Percentiles rank a stretch among this genome's conserved stretches.
Evolutionary conservation across 2,797 vertebrate genomes (phyloP).

Genomic region (Basileuterus tristriatus): DNA sequence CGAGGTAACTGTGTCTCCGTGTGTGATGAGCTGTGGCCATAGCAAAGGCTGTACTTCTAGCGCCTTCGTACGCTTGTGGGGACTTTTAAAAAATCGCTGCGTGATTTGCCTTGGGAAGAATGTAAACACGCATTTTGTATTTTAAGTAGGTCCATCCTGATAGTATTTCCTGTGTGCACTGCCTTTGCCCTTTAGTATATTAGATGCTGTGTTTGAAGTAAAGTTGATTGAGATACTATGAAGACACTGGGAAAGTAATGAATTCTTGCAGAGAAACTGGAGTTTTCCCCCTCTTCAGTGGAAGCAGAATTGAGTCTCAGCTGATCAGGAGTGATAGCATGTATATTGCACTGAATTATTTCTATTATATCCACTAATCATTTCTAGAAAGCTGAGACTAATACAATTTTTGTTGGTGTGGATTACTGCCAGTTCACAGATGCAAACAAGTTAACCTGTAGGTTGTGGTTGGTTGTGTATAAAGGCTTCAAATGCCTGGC

Average conservation of each 20-base stretch:
- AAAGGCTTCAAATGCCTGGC: not conserved
- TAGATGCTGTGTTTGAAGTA: not conserved
- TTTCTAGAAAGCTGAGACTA: not conserved
- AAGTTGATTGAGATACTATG: not conserved
- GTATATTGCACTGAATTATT: not conserved
- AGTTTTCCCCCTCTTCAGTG: not conserved
- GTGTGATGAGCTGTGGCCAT: not conserved
- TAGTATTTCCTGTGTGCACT: not conserved
- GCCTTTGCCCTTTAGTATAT: not conserved
- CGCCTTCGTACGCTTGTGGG: accelerated
- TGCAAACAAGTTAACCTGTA: not conserved
- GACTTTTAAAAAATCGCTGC: not conserved
- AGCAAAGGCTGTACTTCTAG: not conserved
- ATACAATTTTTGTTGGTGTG: not conserved
- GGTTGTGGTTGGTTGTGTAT: not conserved
- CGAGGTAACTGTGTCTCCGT: not conserved
- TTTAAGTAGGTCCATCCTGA: not conserved
- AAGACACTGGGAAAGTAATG: not conserved
- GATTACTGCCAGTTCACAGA: not conserved
- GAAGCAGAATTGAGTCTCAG: not conserved
- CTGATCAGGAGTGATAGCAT: not conserved
- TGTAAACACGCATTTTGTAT: not conserved
- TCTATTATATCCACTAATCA: not conserved
- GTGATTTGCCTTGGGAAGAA: not conserved
- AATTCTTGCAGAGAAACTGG: not conserved